phyloP scores from a whole-genome alignment of 2,797 vertebrate genomes.

The Sarcophilus harrisii region DNA sequence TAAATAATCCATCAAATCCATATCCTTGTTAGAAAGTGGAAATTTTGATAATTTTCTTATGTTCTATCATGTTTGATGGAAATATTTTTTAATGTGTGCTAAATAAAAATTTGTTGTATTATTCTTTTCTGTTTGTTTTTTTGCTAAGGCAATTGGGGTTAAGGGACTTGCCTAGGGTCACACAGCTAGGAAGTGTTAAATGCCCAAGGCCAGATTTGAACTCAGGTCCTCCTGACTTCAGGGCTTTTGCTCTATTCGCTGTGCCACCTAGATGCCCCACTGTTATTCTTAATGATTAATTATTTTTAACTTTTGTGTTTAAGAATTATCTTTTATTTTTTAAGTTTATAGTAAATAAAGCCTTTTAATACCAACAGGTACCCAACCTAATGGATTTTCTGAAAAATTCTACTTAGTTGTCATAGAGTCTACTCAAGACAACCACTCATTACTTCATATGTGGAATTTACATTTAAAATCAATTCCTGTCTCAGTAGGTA shows the following conservation, averaged over 20 bases:
- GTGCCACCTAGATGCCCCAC: too few species aligned
- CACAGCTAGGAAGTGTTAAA: too few species aligned
- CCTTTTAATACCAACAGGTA: conserved; percentile 79
- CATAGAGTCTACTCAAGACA: conserved; percentile 89
- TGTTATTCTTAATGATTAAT: not conserved
- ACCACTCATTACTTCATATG: conserved; percentile 93
- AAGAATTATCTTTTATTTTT: conserved; percentile 13
- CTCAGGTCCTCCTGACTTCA: too few species aligned
- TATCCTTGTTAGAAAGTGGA: conserved; percentile 14
- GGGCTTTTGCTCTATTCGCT: too few species aligned
- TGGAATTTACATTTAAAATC: conserved; percentile 97
- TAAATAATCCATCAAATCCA: conserved; percentile 52
- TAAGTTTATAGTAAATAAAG: conserved; percentile 53
- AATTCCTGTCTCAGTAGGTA: conserved; percentile 91
- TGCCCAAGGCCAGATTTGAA: too few species aligned
- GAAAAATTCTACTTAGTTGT: conserved; percentile 97
- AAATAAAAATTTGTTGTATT: conserved; percentile 16
- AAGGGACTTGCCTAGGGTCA: too few species aligned
- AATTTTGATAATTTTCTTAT: not conserved
- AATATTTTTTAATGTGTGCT: not conserved
- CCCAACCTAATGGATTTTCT: conserved; percentile 88
- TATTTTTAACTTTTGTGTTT: conserved; percentile 53
- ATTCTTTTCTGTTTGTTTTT: not conserved
- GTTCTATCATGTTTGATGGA: not conserved
- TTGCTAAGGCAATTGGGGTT: too few species aligned